Evolutionary conservation across 1,140 invertebrate genomes (phyloP), one percentile per base, ranked within the genome.

Genomic region (Drusus annulatus): DNA sequence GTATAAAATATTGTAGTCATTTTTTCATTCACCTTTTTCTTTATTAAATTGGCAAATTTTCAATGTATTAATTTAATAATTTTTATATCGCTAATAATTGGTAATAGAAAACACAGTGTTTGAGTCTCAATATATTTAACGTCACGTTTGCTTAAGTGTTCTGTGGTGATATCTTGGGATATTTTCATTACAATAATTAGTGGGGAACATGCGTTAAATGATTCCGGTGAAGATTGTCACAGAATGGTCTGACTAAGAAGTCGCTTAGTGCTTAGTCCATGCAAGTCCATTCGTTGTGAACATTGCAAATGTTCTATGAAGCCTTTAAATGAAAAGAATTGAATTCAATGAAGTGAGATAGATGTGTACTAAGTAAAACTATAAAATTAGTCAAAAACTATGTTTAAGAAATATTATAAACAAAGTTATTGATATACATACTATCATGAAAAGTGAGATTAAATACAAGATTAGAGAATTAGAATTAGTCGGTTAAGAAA

Each of bases 321-420:
- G 82, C 82, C 82, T 83, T 83, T 79, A 78, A 76, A 23, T 31
- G 68, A 75, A 76, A 81, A 80, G 82, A 83, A 83, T 83, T 83
- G 82, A 83, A 80, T 83, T 83, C 76, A 79, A 68, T 45, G 73
- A 83, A 83, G 82, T 83, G 82, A 83, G 82, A 83, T 83, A 83
- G 73, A 71, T 79, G 63, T 83, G 60, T 79, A 81, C 52, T 80
- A 74, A 52, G 76, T 25, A 50, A 69, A 51, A 71, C 28, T 45
- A 45, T 45, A 45, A 45, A 45, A 45, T 69, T 79, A 79, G 56
- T 51, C 45, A 25, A 79, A 60, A 52, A 79, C 8, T 75, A 75
- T 17, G 8, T 51, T 69, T 45, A 69, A 69, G 65, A 69, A 69
- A 52, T 71, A 71, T 51, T 52, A 51, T 71, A 52, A 63, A 23